A percentile compares a stretch with the other conserved stretches of the same genome.
These are phyloP conservation scores for Bambusicola thoracicus DNA, from an alignment of 2,113 vertebrate species.

Conservation along the genomic window DNA sequence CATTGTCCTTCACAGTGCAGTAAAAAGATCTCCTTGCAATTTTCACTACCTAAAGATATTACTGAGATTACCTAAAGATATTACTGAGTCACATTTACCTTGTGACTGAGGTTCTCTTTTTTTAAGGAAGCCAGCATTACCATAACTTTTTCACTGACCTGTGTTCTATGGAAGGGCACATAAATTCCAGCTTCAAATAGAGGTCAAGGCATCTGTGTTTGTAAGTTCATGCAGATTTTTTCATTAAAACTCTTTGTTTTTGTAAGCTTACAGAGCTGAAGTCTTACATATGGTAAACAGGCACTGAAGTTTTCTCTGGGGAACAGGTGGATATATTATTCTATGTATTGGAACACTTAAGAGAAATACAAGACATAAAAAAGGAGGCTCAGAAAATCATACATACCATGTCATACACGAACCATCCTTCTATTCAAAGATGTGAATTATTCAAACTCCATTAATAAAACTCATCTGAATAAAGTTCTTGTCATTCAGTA, in stretches of 20 bases:
- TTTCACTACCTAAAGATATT: slow-evolving; percentile 42
- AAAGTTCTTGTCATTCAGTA: neutral
- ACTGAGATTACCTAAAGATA: slow-evolving; percentile 24
- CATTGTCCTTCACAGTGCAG: neutral
- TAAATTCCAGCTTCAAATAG: neutral
- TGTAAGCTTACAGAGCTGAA: neutral
- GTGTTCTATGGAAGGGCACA: neutral
- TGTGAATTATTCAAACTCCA: neutral
- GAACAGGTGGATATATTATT: neutral
- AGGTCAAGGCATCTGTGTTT: neutral
- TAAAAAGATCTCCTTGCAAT: neutral
- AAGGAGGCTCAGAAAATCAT: neutral
- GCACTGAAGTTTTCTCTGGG: neutral
- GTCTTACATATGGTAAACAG: neutral
- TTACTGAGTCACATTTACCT: neutral
- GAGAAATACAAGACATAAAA: neutral
- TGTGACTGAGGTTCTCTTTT: neutral
- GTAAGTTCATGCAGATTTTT: neutral
- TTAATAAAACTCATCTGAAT: neutral
- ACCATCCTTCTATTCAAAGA: neutral
- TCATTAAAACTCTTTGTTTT: neutral
- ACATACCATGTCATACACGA: neutral
- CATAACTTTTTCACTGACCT: neutral
- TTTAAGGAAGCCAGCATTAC: neutral
- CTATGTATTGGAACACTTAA: neutral